A percentile compares a stretch with the other conserved stretches of the same genome.
Conservation (phyloP, 1,140 invertebrate genomes). For the Bilobella aurantiaca region DNA sequence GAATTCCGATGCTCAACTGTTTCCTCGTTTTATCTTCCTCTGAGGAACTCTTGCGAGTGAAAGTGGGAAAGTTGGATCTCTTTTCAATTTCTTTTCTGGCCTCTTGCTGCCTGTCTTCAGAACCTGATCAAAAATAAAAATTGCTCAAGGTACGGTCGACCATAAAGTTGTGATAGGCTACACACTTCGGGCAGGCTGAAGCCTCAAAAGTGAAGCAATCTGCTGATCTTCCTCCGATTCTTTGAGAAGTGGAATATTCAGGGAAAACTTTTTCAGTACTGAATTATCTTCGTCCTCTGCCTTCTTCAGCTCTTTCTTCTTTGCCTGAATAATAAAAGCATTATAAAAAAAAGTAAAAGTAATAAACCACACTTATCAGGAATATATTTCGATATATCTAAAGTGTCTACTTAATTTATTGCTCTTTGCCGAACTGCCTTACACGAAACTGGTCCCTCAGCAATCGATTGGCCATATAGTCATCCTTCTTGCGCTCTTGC, state of each 20-base stretch:
- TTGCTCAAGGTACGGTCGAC: neutral
- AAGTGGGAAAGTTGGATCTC: conserved; percentile 25
- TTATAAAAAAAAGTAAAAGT: conserved; percentile 17
- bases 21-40: neutral
- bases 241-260: conserved; percentile 64
- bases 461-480: conserved; percentile 75
- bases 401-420: no score
- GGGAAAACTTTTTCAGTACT: conserved; percentile 63
- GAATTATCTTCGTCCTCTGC: conserved; percentile 55
- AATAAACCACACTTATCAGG: no score
- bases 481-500: conserved; percentile 77
- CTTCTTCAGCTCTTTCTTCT: conserved; percentile 62
- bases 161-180: conserved; percentile 10
- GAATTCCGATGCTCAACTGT: conserved; percentile 4
- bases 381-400: no score
- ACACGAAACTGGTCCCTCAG: conserved; percentile 74
- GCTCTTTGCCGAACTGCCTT: no score
- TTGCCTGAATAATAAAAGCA: conserved; percentile 47
- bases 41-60: neutral
- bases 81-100: conserved; percentile 24
- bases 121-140: conserved; percentile 35
- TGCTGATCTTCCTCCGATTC: conserved; percentile 68
- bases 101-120: conserved; percentile 25
- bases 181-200: conserved; percentile 45
- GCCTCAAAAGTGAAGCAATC: conserved; percentile 61